phyloP scores from a whole-genome alignment of 92 coral and sea anemone species.

The Phenganax subtilis region DNA sequence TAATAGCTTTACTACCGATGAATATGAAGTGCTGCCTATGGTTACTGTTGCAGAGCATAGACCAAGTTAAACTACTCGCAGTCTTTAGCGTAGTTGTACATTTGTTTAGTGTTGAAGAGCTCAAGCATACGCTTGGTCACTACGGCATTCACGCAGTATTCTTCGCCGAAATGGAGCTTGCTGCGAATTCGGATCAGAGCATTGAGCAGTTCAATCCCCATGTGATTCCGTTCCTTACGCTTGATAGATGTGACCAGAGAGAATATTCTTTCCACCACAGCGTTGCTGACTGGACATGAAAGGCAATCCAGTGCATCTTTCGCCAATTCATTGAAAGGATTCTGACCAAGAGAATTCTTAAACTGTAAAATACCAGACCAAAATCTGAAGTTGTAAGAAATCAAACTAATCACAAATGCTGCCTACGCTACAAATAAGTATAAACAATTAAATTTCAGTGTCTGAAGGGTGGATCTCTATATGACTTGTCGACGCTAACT shows the following conservation, averaged over 20 bases:
- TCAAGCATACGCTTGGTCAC: constrained; percentile 4
- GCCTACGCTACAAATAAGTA: too few relatives aligned
- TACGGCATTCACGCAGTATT: neutral
- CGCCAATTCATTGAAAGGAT: neutral
- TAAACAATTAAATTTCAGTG: too few relatives aligned
- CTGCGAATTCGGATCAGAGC: neutral
- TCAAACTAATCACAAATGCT: too few relatives aligned
- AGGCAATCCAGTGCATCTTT: neutral
- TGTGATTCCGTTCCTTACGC: neutral
- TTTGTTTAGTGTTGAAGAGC: neutral
- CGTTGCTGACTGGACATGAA: neutral
- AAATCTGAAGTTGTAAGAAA: neutral
- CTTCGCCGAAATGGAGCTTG: neutral
- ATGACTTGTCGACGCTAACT: too few relatives aligned
- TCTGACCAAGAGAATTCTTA: neutral
- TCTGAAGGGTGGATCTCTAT: too few relatives aligned
- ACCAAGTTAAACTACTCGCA: too few relatives aligned
- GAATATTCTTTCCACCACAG: neutral
- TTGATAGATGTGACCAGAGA: neutral
- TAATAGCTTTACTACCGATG: too few relatives aligned
- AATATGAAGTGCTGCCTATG: too few relatives aligned
- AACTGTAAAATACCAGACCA: neutral
- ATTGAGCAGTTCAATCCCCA: neutral
- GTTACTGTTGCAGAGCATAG: too few relatives aligned
- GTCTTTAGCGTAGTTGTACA: neutral